Evolutionary conservation across 1,140 invertebrate genomes (phyloP).

Genomic region (Chrysopa pallens): DNA sequence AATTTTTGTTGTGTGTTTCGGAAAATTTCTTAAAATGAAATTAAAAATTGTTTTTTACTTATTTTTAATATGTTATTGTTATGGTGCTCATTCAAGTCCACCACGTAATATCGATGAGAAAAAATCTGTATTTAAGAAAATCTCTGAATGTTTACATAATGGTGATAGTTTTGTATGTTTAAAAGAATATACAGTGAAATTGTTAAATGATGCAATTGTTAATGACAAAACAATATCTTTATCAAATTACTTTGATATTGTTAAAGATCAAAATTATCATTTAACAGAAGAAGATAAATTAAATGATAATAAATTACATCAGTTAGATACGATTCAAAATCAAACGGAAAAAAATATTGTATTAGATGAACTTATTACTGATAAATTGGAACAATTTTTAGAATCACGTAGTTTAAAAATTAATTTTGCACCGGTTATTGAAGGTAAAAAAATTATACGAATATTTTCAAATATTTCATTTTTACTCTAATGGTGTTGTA

Average conservation of each 20-base stretch:
- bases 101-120: not conserved
- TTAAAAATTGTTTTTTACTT: too few species aligned
- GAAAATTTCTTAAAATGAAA: too few species aligned
- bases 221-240: conserved; percentile 35
- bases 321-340: conserved; percentile 4
- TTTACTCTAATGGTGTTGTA: too few species aligned
- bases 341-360: conserved; percentile 9
- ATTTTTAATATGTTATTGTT: too few species aligned
- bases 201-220: conserved; percentile 29
- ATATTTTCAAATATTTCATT: too few species aligned
- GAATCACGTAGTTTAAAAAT: conserved; percentile 17
- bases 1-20: too few species aligned
- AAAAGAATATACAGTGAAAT: conserved; percentile 27
- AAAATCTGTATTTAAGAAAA: not conserved
- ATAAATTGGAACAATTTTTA: conserved; percentile 18
- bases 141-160: conserved; percentile 20
- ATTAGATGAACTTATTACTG: conserved; percentile 15
- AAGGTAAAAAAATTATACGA: conserved; percentile 9
- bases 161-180: conserved; percentile 29
- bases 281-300: conserved; percentile 7
- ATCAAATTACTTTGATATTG: conserved; percentile 34
- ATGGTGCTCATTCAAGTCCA: too few species aligned
- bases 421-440: conserved; percentile 13
- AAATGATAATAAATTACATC: conserved; percentile 6
- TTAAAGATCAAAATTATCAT: conserved; percentile 21